Evolutionary conservation across 2,888 invertebrate genomes (phyloP).

Genomic region (Agriopis leucophaearia): DNA sequence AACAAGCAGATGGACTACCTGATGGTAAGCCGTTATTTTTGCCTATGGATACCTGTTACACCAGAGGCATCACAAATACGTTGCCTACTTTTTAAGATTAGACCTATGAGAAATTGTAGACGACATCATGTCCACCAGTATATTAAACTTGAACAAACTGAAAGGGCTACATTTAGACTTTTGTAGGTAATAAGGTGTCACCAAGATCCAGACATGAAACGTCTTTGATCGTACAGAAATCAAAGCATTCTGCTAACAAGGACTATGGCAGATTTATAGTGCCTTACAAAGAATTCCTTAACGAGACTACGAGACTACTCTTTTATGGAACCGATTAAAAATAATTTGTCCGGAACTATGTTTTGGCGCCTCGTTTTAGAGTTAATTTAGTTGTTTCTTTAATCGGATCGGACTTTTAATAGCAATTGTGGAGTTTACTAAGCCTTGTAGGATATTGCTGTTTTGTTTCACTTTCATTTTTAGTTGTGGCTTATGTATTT

Average conservation of each 20-base stretch:
- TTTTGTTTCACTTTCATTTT: not conserved
- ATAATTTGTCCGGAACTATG: slow-evolving; percentile 47
- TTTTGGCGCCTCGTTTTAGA: slow-evolving; percentile 46
- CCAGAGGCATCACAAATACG: too few species aligned
- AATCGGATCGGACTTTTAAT: slow-evolving; percentile 23
- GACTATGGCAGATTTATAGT: slow-evolving; percentile 81
- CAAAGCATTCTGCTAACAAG: slow-evolving; percentile 79
- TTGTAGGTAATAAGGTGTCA: slow-evolving; percentile 76
- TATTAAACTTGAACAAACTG: slow-evolving; percentile 18
- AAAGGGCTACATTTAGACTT: slow-evolving; percentile 64
- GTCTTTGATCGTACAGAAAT: slow-evolving; percentile 79
- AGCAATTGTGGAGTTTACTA: not conserved
- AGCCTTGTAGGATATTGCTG: not conserved
- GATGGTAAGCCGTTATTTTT: too few species aligned
- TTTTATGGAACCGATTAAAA: slow-evolving; percentile 63
- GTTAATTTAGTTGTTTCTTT: slow-evolving; percentile 37
- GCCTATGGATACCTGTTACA: too few species aligned
- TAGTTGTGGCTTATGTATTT: not conserved
- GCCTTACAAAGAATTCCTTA: slow-evolving; percentile 67
- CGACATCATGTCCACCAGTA: slow-evolving; percentile 4
- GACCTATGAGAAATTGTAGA: not conserved
- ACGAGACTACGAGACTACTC: slow-evolving; percentile 61
- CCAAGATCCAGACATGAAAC: slow-evolving; percentile 66
- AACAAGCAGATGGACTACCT: too few species aligned
- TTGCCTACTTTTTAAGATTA: not conserved